Evolutionary conservation across 2,113 vertebrate genomes (phyloP).

Genomic region (Cottus gobio): DNA sequence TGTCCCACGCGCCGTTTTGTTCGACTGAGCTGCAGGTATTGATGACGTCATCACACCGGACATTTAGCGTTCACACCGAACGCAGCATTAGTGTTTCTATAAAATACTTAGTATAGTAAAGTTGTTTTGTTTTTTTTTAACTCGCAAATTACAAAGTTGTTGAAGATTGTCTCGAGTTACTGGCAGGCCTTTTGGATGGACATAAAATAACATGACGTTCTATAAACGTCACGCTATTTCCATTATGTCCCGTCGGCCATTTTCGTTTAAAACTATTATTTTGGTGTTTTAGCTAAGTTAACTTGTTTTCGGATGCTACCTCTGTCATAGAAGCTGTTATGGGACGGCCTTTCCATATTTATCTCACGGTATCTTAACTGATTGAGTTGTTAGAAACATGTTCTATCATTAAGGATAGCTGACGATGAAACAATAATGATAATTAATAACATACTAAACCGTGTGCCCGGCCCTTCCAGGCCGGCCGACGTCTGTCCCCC

Average conservation of each 20-base stretch:
- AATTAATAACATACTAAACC: conserved; percentile 13
- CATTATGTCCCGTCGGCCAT: not conserved
- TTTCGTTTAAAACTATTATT: not conserved
- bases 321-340: not conserved
- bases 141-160: not conserved
- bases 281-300: not conserved
- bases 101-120: not conserved
- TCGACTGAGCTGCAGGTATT: not conserved
- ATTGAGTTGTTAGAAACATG: not conserved
- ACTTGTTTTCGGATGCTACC: not conserved
- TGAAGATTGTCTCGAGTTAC: not conserved
- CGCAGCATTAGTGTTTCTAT: not conserved
- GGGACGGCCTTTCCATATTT: not conserved
- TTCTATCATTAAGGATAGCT: not conserved
- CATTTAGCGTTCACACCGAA: no score
- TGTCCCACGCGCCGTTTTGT: not conserved
- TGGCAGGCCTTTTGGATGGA: no score
- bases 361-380: not conserved
- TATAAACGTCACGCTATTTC: not conserved
- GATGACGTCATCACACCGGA: not conserved
- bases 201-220: not conserved
- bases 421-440: not conserved
- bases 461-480: fast-evolving
- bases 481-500: fast-evolving
- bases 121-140: no score